Base-by-base conservation (phyloP, 2,113 vertebrate genomes). In the Macaca mulatta region DNA sequence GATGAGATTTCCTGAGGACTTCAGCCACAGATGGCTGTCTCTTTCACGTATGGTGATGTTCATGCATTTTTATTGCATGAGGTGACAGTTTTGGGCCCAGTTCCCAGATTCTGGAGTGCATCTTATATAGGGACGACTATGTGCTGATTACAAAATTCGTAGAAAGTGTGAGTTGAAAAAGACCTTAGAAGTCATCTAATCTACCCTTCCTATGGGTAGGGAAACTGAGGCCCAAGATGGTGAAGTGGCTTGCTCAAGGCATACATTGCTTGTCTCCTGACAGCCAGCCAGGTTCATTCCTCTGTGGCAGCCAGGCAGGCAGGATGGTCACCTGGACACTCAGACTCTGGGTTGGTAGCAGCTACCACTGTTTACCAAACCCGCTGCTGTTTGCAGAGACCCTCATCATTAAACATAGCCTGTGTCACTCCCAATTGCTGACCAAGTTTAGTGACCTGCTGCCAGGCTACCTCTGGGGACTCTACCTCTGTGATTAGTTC, bases 1-100 rank as follows among this genome's bases (percentile, higher is more conserved):
- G 91, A 80, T 74, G 93, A 81, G 96, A 84, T 90, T 97, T 81
- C 82, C 64, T 50, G 45, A 59, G 81, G 91, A 70, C 59, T 45
- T 22, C 40, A 93, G 43, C 67, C 89, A 61, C 83, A 93, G 89
- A 95, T 67, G 48, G 35, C 81, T 85, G 5, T 93, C 85, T 92
- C 57, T 79, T 35, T 57, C 45, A 52, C 0, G 8, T 48, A 8
- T 32, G 16, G 32, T 18, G 55, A 50, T 74, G 13, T 48, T 22
- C 3, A 2, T 55, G 45, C 64, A 27, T 94, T 92, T 97, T 85
- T 75, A 50, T 64, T n/a, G 40, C 25, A 70, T 2, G 11, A 10
- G 12, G 23, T 57, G 40, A 57, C 77, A 43, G 35, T 32, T 74
- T 77, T 48, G 72, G 90, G 35, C 77, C 52, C 48, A 25, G 57